Conservation (phyloP, 1,140 invertebrate species). For the Drosophila yakuba region DNA sequence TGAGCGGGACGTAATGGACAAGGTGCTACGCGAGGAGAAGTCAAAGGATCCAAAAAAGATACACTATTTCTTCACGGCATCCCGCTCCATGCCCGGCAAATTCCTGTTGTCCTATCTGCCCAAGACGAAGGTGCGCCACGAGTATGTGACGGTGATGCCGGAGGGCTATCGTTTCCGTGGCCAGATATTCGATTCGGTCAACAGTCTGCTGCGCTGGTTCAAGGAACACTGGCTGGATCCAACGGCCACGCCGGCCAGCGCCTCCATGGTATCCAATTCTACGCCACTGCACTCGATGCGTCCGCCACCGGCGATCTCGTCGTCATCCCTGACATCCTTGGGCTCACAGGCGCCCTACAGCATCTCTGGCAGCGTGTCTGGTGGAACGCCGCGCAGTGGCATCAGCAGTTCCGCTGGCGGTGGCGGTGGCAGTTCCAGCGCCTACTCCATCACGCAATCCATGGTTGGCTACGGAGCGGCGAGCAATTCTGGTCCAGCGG, state of each 20-base stretch:
- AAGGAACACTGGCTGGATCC: conserved; percentile 98
- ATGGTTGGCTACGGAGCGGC: conserved; percentile 85
- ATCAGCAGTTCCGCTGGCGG: conserved; percentile 84
- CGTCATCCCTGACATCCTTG: conserved; percentile 65
- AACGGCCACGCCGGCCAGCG: conserved; percentile 90
- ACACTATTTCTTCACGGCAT: conserved; percentile 95
- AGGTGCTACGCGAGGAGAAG: conserved; percentile 94
- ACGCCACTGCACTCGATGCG: conserved; percentile 51
- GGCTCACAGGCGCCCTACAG: conserved; percentile 78
- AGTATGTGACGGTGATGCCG: conserved; percentile 95
- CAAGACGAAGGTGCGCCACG: conserved; percentile 92
- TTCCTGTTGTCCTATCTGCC: conserved; percentile 98
- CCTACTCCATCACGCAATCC: conserved; percentile 90
- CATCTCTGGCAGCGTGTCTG: conserved; percentile 37
- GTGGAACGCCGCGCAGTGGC: conserved; percentile 64
- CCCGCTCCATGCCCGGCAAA: conserved; percentile 96
- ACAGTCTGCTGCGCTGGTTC: conserved; percentile 96
- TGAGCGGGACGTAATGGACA: conserved; percentile 93
- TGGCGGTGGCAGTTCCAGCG: conserved; percentile 51
- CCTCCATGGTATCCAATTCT: conserved; percentile 89
- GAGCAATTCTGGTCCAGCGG: conserved; percentile 63
- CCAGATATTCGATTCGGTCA: conserved; percentile 94
- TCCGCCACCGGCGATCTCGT: conserved; percentile 27
- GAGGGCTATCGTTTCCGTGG: conserved; percentile 97
- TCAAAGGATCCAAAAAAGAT: conserved; percentile 94